A percentile compares a stretch with the other conserved stretches of the same genome.
Conservation (phyloP, 2,888 invertebrate species). For the Steinernema scapterisci region DNA sequence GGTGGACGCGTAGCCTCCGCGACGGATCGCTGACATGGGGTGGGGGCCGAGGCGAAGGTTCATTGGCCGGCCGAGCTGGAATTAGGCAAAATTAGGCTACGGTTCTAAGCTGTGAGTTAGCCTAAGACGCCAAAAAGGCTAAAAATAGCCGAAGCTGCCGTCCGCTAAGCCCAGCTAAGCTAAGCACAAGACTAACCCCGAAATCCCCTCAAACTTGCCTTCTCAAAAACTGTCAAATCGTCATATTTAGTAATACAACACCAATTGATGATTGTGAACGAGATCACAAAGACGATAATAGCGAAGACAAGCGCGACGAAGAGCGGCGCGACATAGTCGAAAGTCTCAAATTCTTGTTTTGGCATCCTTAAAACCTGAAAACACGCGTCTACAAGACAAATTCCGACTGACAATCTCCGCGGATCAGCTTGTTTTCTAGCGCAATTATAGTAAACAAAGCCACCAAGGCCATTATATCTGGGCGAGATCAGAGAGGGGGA, state of each 20-base stretch:
- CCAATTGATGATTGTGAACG: slow-evolving; percentile 62
- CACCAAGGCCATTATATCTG: not conserved
- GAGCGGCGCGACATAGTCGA: slow-evolving; percentile 56
- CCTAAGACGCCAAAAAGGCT: not conserved
- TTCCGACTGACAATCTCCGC: not conserved
- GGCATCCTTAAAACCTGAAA: slow-evolving; percentile 47
- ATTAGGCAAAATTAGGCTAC: not conserved
- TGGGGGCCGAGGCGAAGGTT: slow-evolving; percentile 63
- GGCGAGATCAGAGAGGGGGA: not conserved
- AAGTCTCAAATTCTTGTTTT: slow-evolving; percentile 59
- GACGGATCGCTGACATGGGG: slow-evolving; percentile 43
- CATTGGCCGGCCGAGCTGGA: slow-evolving; percentile 55
- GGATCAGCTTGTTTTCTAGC: not conserved
- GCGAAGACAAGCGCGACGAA: slow-evolving; percentile 58
- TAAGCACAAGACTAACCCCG: no score
- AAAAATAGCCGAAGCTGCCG: no score
- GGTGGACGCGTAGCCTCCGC: slow-evolving; percentile 46
- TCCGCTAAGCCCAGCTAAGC: no score
- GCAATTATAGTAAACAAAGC: slow-evolving; percentile 32
- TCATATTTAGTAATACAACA: slow-evolving; percentile 65
- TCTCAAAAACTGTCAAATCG: slow-evolving; percentile 64
- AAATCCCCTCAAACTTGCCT: slow-evolving; percentile 52
- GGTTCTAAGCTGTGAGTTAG: not conserved
- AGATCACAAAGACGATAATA: slow-evolving; percentile 53
- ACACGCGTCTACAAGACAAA: not conserved